These are phyloP conservation scores for Melanotaenia parkinsoni DNA, from an alignment of 2,797 vertebrate genomes.

Conservation along the genomic window DNA sequence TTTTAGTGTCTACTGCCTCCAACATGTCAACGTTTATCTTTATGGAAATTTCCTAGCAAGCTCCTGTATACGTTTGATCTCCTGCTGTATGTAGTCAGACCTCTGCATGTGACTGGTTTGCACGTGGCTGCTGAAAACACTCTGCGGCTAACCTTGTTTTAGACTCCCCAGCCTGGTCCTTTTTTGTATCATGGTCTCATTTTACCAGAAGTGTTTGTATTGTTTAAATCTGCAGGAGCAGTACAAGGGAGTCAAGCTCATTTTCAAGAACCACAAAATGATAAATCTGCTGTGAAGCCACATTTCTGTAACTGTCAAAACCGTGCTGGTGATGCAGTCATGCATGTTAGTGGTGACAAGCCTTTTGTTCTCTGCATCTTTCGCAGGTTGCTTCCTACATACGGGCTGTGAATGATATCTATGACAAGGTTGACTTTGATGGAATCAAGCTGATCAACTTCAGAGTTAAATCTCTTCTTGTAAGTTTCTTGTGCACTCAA, in stretches of 20 bases:
- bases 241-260: not conserved
- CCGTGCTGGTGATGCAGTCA: not conserved
- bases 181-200: slow-evolving; percentile 15
- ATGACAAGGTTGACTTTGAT: slow-evolving; percentile 80
- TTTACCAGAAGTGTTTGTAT: not conserved
- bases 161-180: slow-evolving; percentile 10
- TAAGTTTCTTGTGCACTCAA: slow-evolving; percentile 65
- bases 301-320: not conserved
- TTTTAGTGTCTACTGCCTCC: slow-evolving; percentile 27
- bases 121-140: slow-evolving; percentile 40
- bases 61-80: not conserved
- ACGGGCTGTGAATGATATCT: slow-evolving; percentile 84
- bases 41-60: slow-evolving; percentile 12
- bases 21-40: slow-evolving; percentile 55
- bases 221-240: slow-evolving; percentile 1
- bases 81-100: slow-evolving; percentile 24
- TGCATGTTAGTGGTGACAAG: not conserved
- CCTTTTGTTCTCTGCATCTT: not conserved
- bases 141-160: not conserved
- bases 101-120: slow-evolving; percentile 46
- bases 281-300: not conserved
- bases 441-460: slow-evolving; percentile 85
- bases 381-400: slow-evolving; percentile 83
- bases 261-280: not conserved
- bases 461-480: slow-evolving; percentile 84